These are phyloP conservation scores for Atethmia centrago DNA, from an alignment of 2,888 invertebrate species.

Conservation along the genomic window DNA sequence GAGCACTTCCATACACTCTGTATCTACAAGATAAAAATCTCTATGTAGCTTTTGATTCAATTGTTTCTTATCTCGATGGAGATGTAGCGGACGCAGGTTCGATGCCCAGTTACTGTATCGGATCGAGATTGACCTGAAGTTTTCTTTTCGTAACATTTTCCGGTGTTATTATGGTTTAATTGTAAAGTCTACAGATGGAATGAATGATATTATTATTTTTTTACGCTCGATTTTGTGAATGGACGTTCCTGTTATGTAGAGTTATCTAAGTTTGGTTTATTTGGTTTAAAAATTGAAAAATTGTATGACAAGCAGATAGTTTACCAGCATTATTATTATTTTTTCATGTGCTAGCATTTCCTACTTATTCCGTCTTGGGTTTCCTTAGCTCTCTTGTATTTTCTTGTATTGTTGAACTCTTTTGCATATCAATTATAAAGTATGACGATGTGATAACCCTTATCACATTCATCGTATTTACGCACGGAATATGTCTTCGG, in stretches of 20 bases:
- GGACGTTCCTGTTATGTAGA: background rate
- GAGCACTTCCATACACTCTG: slow-evolving; percentile 58
- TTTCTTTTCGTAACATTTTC: slow-evolving; percentile 42
- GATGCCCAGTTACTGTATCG: slow-evolving; percentile 73
- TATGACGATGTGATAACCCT: background rate
- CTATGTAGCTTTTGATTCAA: slow-evolving; percentile 76
- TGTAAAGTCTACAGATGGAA: slow-evolving; percentile 54
- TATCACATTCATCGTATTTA: too few relatives aligned
- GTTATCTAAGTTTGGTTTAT: slow-evolving; percentile 3
- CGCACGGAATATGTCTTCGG: background rate
- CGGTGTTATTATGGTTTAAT: slow-evolving; percentile 48
- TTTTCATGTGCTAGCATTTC: background rate
- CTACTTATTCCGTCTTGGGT: background rate
- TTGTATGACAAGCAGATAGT: slow-evolving; percentile 1
- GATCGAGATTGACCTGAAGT: slow-evolving; percentile 33
- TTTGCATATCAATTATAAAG: background rate
- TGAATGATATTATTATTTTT: slow-evolving; percentile 36
- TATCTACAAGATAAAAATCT: slow-evolving; percentile 64
- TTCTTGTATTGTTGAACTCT: too few relatives aligned
- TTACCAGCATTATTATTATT: background rate
- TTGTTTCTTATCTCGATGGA: slow-evolving; percentile 81
- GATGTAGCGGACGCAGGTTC: slow-evolving; percentile 75
- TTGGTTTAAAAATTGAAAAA: background rate
- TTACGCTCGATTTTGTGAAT: slow-evolving; percentile 32
- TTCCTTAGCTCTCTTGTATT: background rate